Evolutionary conservation across 2,797 vertebrate species (phyloP), one percentile per base, ranked within the genome.

Genomic region (Siniperca scherzeri): DNA sequence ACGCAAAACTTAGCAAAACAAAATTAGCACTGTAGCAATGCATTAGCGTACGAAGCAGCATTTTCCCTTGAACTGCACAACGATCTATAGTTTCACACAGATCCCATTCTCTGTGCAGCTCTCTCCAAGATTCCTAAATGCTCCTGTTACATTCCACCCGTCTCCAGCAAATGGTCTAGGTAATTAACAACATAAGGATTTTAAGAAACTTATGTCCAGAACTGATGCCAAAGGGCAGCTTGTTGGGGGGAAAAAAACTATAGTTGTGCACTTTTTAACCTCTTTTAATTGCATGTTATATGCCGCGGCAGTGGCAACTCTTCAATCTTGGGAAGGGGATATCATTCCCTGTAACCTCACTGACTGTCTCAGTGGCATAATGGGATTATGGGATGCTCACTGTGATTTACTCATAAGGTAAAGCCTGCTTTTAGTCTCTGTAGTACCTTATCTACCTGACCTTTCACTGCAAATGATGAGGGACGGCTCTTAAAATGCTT

Each of bases 401-500:
- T 22, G 36, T 60, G 69, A 27, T 72, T 6, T 74, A 65, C 16
- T 60, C 30, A n/a, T 75, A 33, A 44, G 16, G n/a, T 59, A 64
- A 78, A 22, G 33, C 36, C 40, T 48, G 27, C 21, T 42, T 70
- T 74, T 48, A 19, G 11, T 61, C 52, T 64, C 33, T 67, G 38
- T 7, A 13, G 21, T 42, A 38, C 10, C n/a, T 70, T 64, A 60
- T 62, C 74, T 44, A 55, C 13, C 60, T 87, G 88, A 90, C 75
- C 80, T 86, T 90, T 90, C 46, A 62, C 42, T 65, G 56, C 67
- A 84, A 74, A 87, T 73, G 30, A 59, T 44, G 65, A 80, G 36
- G n/a, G 48, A 69, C 12, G 3, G 70, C 40, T 74, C 42, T 50
- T 68, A 44, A 82, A 82, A 66, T 59, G 42, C n/a, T 50, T 2